phyloP scores from a whole-genome alignment of 2,797 vertebrate genomes.

The Myotis vivesi region DNA sequence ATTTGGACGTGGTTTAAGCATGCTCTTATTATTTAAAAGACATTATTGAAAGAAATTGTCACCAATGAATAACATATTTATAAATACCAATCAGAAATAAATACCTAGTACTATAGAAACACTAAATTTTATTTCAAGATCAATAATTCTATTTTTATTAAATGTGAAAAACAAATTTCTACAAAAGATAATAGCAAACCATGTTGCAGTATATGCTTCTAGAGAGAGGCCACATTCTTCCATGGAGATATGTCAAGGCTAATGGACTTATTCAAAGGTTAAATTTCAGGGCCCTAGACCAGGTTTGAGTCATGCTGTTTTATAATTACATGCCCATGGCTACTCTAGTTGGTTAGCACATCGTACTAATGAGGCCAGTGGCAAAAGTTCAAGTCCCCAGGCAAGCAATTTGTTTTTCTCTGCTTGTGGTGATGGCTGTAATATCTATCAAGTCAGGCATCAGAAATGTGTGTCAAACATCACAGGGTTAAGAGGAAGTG shows the following conservation, averaged over 20 bases:
- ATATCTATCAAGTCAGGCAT: neutral
- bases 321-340: conserved; percentile 61
- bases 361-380: conserved; percentile 57
- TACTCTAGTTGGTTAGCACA: conserved; percentile 48
- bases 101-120: conserved; percentile 1
- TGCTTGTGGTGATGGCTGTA: conserved; percentile 41
- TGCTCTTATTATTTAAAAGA: neutral
- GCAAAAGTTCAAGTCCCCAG: conserved; percentile 71
- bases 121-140: conserved; percentile 30
- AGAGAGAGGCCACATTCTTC: conserved; percentile 35
- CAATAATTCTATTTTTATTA: conserved; percentile 29
- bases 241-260: neutral
- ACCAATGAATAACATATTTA: neutral
- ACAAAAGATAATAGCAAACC: neutral
- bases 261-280: conserved; percentile 59
- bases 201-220: conserved; percentile 1
- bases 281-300: conserved; percentile 4
- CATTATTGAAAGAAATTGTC: conserved; percentile 11
- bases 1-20: conserved; percentile 1
- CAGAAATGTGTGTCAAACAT: conserved; percentile 15
- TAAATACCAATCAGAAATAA: conserved; percentile 39
- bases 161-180: conserved; percentile 37
- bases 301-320: conserved; percentile 62
- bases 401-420: conserved; percentile 71
- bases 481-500: neutral